Base-by-base conservation (phyloP, 2,888 invertebrate species). In the Lasioglossum marginatum region DNA sequence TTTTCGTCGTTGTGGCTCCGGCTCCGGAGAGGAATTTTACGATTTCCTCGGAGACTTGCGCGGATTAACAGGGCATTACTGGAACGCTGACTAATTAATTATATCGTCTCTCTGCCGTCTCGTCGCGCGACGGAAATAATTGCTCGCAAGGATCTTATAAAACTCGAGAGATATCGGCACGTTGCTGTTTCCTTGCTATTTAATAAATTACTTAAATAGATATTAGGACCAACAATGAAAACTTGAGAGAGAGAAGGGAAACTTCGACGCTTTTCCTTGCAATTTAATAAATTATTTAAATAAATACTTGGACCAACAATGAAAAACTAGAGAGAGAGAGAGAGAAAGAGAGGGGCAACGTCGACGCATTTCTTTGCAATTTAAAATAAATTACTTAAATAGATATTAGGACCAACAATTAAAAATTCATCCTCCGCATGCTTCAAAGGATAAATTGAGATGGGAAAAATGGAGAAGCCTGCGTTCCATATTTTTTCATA, bases 21-120 rank as follows among this genome's bases (percentile, higher is more conserved):
- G 34, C 66, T 23, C 66, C 19, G n/a, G 40, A n/a, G 40, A 43
- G n/a, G 60, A 60, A 70, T 68, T 80, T 70, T 40, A 73, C 74
- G 73, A 79, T 31, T 79, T 37, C 23, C 4, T 19, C 63, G 31
- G 23, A 10, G 74, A 48, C 31, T 40, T 3, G 5, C 34, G 19
- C 37, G 43, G 31, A 40, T n/a, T 68, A 74, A 80, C 66, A 75
- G 31, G 31, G 31, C 31, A 48, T 68, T 4, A 16, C 37, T 40
- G 43, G 19, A 14, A 16, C 40, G 34, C 31, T 27, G 45, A 34
- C 63, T 73, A 79, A 74, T 74, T 48, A 48, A 66, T 48, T n/a
- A n/a, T 16, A 14, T 43, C 19, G 37, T 70, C 4, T n/a, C 12
- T 70, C 70, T 14, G 31, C 16, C 6, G 31, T n/a, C 70, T 37